A percentile compares a stretch with the other conserved stretches of the same genome.
These are phyloP conservation scores for Marasmarcha lunaedactyla DNA, from an alignment of 2,888 invertebrate species.

Conservation along the genomic window DNA sequence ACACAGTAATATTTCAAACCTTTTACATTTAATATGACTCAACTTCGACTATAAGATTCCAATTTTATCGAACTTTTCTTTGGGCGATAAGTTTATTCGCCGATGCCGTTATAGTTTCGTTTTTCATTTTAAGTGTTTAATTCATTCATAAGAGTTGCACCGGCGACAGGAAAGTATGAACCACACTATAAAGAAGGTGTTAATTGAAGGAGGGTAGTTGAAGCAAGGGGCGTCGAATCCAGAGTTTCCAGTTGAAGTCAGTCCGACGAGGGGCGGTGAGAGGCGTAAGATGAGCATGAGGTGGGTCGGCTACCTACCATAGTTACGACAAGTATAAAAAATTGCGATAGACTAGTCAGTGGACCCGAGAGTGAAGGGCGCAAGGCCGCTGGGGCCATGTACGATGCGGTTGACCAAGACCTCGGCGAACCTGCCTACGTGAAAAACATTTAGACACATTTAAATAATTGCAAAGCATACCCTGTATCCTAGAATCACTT, in stretches of 20 bases:
- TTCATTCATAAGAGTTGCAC: conserved; percentile 3
- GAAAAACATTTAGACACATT: conserved; percentile 73
- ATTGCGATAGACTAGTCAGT: conserved; percentile 53
- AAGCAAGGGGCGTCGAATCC: too few relatives aligned
- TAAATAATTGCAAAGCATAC: conserved; percentile 94
- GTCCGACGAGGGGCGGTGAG: conserved; percentile 22
- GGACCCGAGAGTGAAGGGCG: conserved; percentile 49
- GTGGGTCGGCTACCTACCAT: conserved; percentile 47
- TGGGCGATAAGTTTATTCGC: too few relatives aligned
- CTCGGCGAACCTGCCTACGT: conserved; percentile 56
- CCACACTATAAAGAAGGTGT: conserved; percentile 17
- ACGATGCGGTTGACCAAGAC: not conserved
- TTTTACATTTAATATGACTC: not conserved
- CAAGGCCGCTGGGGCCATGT: conserved; percentile 25
- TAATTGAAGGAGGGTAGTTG: conserved; percentile 14
- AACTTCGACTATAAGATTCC: not conserved
- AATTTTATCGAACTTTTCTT: too few relatives aligned
- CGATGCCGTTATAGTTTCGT: too few relatives aligned
- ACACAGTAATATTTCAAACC: conserved; percentile 15
- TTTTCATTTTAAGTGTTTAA: too few relatives aligned
- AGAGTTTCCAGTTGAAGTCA: conserved; percentile 24
- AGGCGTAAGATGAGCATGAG: conserved; percentile 26
- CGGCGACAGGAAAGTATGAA: not conserved
- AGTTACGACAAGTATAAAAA: conserved; percentile 60
- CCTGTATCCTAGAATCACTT: conserved; percentile 92